Evolutionary conservation across 2,113 vertebrate genomes (phyloP).

Genomic region (Callipepla californica): DNA sequence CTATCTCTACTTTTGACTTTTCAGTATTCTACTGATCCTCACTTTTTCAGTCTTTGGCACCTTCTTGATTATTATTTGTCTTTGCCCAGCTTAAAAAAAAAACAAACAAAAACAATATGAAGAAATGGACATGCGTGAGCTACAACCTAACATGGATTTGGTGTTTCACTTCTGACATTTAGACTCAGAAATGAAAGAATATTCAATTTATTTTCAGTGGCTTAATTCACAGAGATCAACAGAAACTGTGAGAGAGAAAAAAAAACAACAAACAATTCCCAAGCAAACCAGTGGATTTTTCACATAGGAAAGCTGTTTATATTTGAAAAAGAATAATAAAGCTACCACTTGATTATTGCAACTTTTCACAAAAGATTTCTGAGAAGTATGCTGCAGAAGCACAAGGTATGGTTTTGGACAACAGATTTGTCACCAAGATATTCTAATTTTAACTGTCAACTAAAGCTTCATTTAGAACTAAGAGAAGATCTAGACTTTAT

Average conservation of each 20-base stretch:
- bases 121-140: background rate
- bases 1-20: background rate
- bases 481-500: constrained; percentile 45
- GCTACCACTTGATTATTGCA: background rate
- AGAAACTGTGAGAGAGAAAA: background rate
- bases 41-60: background rate
- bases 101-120: background rate
- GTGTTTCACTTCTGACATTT: background rate
- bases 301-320: background rate
- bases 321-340: background rate
- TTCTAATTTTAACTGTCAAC: constrained; percentile 37
- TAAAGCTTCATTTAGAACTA: constrained; percentile 50
- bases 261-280: background rate
- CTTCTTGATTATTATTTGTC: background rate
- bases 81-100: background rate
- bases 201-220: background rate
- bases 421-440: background rate
- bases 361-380: background rate
- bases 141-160: background rate
- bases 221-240: background rate
- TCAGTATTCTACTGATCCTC: background rate
- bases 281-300: background rate
- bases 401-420: background rate
- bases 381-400: background rate
- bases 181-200: background rate